phyloP scores from a whole-genome alignment of 1,140 invertebrate species.

The Drosophila nebulosa region DNA sequence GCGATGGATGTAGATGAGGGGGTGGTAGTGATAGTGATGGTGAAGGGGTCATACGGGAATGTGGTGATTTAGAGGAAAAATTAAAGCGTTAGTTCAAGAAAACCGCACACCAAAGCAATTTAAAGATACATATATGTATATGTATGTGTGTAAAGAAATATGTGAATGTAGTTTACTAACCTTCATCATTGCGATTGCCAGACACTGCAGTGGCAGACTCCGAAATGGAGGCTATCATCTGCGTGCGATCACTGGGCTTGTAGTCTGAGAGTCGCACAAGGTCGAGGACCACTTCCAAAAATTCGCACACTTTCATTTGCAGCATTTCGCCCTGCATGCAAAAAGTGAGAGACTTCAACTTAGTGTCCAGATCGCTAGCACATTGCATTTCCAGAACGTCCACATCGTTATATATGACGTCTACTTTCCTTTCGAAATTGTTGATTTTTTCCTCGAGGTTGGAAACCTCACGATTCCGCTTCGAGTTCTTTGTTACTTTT shows the following conservation, averaged over 20 bases:
- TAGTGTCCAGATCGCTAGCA: conserved; percentile 32
- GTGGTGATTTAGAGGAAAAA: conserved; percentile 28
- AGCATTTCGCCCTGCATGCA: conserved; percentile 47
- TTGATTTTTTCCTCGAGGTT: conserved; percentile 72
- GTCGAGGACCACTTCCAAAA: conserved; percentile 29
- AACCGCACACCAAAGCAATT: conserved; percentile 38
- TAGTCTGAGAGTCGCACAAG: conserved; percentile 45
- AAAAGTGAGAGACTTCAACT: conserved; percentile 28
- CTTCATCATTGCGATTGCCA: conserved; percentile 71
- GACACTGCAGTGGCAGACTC: background rate
- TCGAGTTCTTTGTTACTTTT: conserved; percentile 73
- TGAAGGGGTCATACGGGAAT: too few species aligned
- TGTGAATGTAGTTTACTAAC: conserved; percentile 15
- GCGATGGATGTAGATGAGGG: conserved; percentile 17
- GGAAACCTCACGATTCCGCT: conserved; percentile 71
- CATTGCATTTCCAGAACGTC: conserved; percentile 46
- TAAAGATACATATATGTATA: background rate
- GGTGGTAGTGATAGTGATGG: background rate
- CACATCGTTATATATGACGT: conserved; percentile 45
- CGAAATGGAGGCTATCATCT: conserved; percentile 44
- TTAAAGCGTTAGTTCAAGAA: conserved; percentile 34
- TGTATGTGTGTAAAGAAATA: background rate
- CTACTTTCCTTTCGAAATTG: conserved; percentile 63
- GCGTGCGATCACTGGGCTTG: conserved; percentile 64
- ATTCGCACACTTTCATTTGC: conserved; percentile 51